Evolutionary conservation across 1,140 invertebrate genomes (phyloP).

Genomic region (Andricus grossulariae): DNA sequence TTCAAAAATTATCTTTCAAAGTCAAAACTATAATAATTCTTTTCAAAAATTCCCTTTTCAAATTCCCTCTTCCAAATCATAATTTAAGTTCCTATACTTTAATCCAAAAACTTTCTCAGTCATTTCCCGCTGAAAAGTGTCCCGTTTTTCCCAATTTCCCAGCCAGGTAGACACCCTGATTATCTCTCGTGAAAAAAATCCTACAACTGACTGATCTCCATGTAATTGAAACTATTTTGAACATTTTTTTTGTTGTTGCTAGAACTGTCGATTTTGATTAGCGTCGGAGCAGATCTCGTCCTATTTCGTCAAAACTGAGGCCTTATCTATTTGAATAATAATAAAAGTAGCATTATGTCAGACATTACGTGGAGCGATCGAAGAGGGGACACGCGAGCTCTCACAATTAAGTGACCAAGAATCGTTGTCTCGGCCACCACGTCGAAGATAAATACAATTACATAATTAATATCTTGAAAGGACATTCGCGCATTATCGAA

Average conservation of each 20-base stretch:
- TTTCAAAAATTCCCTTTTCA: no score
- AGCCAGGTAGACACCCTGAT: background rate
- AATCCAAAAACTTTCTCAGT: no score
- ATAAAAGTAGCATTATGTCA: slow-evolving; percentile 67
- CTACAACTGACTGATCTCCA: background rate
- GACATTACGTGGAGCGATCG: slow-evolving; percentile 41
- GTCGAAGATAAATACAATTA: background rate
- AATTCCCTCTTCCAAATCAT: no score
- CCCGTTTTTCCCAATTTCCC: no score
- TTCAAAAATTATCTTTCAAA: no score
- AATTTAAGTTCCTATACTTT: no score
- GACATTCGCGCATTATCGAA: slow-evolving; percentile 32
- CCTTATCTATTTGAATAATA: slow-evolving; percentile 71
- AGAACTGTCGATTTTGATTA: slow-evolving; percentile 50
- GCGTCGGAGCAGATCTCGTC: slow-evolving; percentile 61
- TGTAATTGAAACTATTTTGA: background rate
- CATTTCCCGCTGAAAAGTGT: no score
- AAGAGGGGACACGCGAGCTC: slow-evolving; percentile 44
- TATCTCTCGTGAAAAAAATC: background rate
- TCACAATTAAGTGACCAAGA: slow-evolving; percentile 47
- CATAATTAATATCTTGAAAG: slow-evolving; percentile 16
- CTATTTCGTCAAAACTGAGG: slow-evolving; percentile 67
- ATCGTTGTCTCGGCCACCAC: slow-evolving; percentile 32
- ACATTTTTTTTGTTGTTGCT: background rate
- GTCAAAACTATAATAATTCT: no score